Conservation (phyloP, 1,140 invertebrate species). For the Sitodiplosis mosellana region DNA sequence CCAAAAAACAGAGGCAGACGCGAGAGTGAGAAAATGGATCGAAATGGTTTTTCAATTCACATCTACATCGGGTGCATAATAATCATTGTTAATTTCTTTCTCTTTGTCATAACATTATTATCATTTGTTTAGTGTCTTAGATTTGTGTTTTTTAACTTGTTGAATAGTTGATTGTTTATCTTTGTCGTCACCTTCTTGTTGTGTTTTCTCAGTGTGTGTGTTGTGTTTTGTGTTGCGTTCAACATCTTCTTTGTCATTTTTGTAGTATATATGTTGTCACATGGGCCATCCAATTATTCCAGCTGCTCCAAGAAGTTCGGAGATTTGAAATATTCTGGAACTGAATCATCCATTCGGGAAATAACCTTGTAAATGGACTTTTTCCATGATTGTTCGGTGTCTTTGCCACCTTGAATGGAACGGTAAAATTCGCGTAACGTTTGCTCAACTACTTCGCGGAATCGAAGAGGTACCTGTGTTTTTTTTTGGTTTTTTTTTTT, state of each 20-base stretch:
- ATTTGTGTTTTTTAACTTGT: not conserved
- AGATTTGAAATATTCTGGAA: slow-evolving; percentile 99
- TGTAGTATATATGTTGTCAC: no score
- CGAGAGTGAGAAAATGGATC: no score
- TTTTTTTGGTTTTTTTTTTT: no score
- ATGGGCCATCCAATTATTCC: no score
- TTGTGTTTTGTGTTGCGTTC: not conserved
- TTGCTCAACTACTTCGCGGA: slow-evolving; percentile 90
- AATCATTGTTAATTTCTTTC: not conserved
- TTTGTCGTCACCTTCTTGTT: not conserved
- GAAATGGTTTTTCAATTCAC: no score
- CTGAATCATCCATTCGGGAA: slow-evolving; percentile 90
- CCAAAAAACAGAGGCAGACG: no score
- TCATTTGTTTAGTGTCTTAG: not conserved
- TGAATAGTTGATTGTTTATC: not conserved
- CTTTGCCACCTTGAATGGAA: slow-evolving; percentile 87
- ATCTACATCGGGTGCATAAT: no score
- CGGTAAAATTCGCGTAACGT: slow-evolving; percentile 97
- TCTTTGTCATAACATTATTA: no score
- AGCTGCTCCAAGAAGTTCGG: slow-evolving; percentile 98
- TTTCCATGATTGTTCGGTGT: slow-evolving; percentile 98
- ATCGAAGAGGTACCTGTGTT: slow-evolving; percentile 96
- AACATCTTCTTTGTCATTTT: no score
- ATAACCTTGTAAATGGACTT: slow-evolving; percentile 99
- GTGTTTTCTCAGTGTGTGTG: not conserved